A percentile compares a stretch with the other conserved stretches of the same genome.
phyloP scores from a whole-genome alignment of 2,113 vertebrate species.

The Lagenorhynchus albirostris region DNA sequence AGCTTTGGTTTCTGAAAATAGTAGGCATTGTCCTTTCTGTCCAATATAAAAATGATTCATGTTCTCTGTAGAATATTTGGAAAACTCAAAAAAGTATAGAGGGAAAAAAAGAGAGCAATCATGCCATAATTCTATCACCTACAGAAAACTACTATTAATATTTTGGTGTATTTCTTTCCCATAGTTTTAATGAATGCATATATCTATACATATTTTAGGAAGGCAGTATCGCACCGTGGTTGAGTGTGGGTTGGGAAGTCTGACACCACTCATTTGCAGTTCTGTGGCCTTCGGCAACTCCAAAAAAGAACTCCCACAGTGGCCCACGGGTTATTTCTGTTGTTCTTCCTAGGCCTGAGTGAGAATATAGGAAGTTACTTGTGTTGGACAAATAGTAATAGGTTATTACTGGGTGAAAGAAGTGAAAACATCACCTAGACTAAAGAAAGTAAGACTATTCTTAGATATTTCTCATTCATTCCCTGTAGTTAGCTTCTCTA shows the following conservation, averaged over 20 bases:
- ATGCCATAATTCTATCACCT: background rate
- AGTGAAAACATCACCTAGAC: background rate
- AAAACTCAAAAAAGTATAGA: background rate
- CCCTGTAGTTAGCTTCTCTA: background rate
- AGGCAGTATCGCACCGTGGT: background rate
- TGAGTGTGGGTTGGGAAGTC: background rate
- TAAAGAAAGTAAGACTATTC: slow-evolving; percentile 24
- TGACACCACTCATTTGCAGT: background rate
- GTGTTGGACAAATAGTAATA: background rate
- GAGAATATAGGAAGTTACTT: background rate
- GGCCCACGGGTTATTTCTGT: background rate
- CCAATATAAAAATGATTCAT: slow-evolving; percentile 1
- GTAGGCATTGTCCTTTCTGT: slow-evolving; percentile 5
- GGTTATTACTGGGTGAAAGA: slow-evolving; percentile 3
- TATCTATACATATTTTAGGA: background rate
- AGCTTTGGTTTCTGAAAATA: slow-evolving; percentile 54
- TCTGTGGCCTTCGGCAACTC: background rate
- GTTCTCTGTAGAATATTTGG: slow-evolving; percentile 20
- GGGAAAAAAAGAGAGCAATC: background rate
- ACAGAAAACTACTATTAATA: background rate
- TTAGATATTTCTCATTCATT: slow-evolving; percentile 20
- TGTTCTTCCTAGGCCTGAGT: background rate
- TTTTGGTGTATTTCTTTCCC: background rate
- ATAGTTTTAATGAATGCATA: background rate
- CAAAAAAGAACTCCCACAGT: background rate